A percentile compares a stretch with the other conserved stretches of the same genome.
Conservation (phyloP, 2,797 vertebrate species). For the Cyclura pinguis region DNA sequence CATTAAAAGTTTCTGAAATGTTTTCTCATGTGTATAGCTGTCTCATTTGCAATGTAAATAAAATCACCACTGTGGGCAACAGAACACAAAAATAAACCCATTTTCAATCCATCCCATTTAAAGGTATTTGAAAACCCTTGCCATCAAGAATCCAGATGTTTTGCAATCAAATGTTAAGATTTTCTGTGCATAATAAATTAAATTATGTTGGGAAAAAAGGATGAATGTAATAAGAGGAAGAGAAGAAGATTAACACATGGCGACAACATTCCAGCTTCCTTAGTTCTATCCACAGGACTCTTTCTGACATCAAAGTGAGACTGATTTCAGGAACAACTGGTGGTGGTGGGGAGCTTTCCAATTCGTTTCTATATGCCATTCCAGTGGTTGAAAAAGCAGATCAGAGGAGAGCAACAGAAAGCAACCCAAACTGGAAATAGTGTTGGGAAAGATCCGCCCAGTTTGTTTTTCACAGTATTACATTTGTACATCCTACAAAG, state of each 20-base stretch:
- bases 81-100: conserved; percentile 19
- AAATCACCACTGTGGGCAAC: not conserved
- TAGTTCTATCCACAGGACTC: not conserved
- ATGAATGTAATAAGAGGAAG: not conserved
- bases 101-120: not conserved
- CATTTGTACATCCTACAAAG: not conserved
- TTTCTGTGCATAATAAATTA: not conserved
- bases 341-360: no score
- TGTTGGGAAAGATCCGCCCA: no score
- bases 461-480: no score
- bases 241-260: no score
- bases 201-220: not conserved
- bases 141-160: not conserved
- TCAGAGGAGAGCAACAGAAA: not conserved
- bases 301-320: not conserved
- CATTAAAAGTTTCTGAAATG: conserved; percentile 55
- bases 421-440: not conserved
- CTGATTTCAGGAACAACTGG: not conserved
- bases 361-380: not conserved
- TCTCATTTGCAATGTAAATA: conserved; percentile 34
- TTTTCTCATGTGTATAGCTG: conserved; percentile 37
- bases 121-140: not conserved
- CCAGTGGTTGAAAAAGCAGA: not conserved
- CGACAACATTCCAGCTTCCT: not conserved
- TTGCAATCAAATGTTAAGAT: not conserved